Base-by-base conservation (phyloP, 1,140 invertebrate genomes). In the Brachionus paranguensis region DNA sequence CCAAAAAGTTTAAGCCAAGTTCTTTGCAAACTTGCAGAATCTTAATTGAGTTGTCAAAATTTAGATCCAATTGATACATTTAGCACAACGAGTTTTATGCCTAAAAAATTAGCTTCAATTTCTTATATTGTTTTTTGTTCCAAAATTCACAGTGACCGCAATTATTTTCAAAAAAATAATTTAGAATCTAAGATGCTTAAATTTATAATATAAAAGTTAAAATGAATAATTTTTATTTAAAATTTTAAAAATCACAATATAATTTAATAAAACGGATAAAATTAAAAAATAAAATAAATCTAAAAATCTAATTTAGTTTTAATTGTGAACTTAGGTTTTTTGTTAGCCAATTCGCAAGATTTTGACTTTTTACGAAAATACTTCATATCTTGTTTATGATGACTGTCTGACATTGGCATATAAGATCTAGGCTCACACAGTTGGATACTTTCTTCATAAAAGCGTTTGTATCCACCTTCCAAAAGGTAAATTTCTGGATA, bases 401-500 rank as follows among this genome's bases (percentile, higher is more conserved):
- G 6, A 12, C 29, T 20, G 14, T 79, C 17, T 79, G 50, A 64
- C 76, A 79, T 79, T 55, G 76, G 76, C 45, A 79, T 33, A 20
- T 79, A 79, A 8, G 24, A 33, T 64, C 53, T 50, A 10, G 76
- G 76, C 14, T 55, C 24, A 20, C 76, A 79, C 6, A 7, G 24
- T 2, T 53, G 43, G 1, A 53, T 11, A 53, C 50, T 60, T 55
- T 91, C 89, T 84, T 92, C 90, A 88, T 92, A 98, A 90, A 99
- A 99, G 41, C 92, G 91, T 86, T 95, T 93, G 90, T 99, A 99
- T 4, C 97, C 97, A 0, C 95, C 95, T 86, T 97, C 93, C 5
- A 99, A 91, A 0, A 99, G 89, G 88, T 99, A 99, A 8, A 98
- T 90, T 89, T 99, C 97, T 0, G 97, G 96, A 90, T 96, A 97